Base-by-base conservation (phyloP, 2,797 vertebrate species). In the Propithecus perrieri region DNA sequence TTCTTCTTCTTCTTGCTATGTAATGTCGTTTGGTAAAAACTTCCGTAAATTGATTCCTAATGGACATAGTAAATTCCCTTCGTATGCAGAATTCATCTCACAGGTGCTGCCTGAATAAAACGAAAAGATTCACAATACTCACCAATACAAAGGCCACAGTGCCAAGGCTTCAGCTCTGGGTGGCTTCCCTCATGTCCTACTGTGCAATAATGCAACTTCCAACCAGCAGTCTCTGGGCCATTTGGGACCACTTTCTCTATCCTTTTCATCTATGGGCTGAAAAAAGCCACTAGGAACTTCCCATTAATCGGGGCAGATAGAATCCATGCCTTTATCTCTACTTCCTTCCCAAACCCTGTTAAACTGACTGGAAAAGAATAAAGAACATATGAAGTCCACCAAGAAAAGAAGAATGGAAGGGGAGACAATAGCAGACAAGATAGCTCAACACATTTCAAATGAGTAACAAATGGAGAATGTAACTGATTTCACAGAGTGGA, bases 61-160 rank as follows among this genome's bases (percentile, higher is more conserved):
- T 0, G 33, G 57, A 88, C 30, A 80, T 9, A 75, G 59, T 90
- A 89, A 79, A 78, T 65, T 75, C 14, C 53, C 43, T 85, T 48
- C 28, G 61, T 67, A 48, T 18, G 46, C 41, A 75, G 38, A 88
- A 95, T 76, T 88, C 61, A 20, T 76, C 14, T 95, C 50, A 85
- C 67, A n/a, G 38, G 43, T 41, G n/a, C n/a, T 72, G 11, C 28
- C 7, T 33, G 65, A 90, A 85, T 96, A 94, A 96, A 95, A 75
- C 8, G n/a, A 84, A 75, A 1, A 26, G 48, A 30, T 35, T 79
- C 35, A 55, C 33, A 61, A 76, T 53, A 46, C 28, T 48, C 24
- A 15, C 57, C 41, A 75, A 57, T 18, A 76, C 48, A 69, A 88
- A 91, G 81, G 22, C 61, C 63, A 81, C 1, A 15, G 18, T 26